phyloP scores from a whole-genome alignment of 35 echinoderm and acorn worm genomes.

The Heliocidaris tuberculata region DNA sequence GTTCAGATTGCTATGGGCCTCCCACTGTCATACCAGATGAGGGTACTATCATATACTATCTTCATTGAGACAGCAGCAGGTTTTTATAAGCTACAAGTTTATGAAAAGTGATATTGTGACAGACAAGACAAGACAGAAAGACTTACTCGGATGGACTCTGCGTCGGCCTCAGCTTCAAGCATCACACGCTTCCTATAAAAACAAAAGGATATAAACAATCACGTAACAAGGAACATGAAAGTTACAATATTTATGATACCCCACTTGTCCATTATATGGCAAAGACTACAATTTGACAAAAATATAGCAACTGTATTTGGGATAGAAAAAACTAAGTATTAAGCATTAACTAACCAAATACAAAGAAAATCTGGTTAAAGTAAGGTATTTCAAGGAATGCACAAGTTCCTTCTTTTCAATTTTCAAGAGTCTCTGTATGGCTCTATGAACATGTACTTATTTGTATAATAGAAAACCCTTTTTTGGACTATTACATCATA shows the following conservation, averaged over 20 bases:
- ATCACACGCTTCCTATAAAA: slow-evolving; percentile 66
- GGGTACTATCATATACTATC: not conserved
- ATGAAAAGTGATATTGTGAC: too few species aligned
- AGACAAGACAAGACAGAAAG: not conserved
- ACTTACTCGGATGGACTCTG: slow-evolving; percentile 76
- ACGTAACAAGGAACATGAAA: not conserved
- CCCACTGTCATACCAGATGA: too few species aligned
- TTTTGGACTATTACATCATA: too few species aligned
- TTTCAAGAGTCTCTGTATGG: not conserved
- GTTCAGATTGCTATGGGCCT: too few species aligned
- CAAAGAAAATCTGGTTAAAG: too few species aligned
- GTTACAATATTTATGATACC: not conserved
- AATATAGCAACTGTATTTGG: not conserved
- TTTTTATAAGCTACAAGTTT: too few species aligned
- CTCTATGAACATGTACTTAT: not conserved
- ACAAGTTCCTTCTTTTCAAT: not conserved
- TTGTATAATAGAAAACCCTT: not conserved
- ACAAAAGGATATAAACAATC: slow-evolving; percentile 11
- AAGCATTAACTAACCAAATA: too few species aligned
- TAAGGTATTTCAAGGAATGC: not conserved
- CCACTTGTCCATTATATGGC: not conserved
- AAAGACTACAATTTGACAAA: not conserved
- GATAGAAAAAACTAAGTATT: not conserved
- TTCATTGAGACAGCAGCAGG: not conserved
- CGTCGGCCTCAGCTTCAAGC: slow-evolving; percentile 71